Evolutionary conservation across 1,140 invertebrate genomes (phyloP).

Genomic region (Anastrepha ludens): DNA sequence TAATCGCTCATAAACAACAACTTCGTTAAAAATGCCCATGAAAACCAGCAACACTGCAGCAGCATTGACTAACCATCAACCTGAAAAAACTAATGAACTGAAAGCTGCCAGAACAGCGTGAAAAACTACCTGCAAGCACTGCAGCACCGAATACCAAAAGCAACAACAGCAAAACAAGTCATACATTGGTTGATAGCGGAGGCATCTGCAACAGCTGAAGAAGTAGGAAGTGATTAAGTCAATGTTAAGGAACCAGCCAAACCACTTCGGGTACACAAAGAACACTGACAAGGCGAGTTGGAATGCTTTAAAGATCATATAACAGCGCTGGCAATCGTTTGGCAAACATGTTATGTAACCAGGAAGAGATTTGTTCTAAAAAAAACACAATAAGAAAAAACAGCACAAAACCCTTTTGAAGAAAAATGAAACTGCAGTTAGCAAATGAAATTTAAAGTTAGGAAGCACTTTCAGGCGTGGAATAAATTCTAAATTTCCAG

Average conservation of each 20-base stretch:
- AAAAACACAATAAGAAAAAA: background rate
- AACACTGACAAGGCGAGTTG: background rate
- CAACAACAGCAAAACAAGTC: background rate
- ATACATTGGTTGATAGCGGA: background rate
- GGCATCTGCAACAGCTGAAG: background rate
- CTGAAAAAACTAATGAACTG: background rate
- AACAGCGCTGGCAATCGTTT: background rate
- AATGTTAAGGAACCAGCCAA: slow-evolving; percentile 37
- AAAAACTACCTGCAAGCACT: background rate
- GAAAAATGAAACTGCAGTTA: background rate
- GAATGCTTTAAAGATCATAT: background rate
- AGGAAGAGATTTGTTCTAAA: slow-evolving; percentile 12
- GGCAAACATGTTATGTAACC: slow-evolving; percentile 50
- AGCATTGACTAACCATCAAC: background rate
- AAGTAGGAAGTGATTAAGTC: slow-evolving; percentile 50
- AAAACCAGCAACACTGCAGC: background rate
- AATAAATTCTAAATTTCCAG: no score
- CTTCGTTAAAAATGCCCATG: background rate
- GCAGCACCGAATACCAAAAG: background rate
- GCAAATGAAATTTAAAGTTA: background rate
- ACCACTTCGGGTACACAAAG: background rate
- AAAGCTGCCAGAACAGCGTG: slow-evolving; percentile 1
- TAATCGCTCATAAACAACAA: background rate
- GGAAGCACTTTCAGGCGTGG: background rate
- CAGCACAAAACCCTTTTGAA: background rate